Percentiles rank a stretch among this genome's conserved stretches.
These are phyloP conservation scores for Ferdinandea cuprea DNA, from an alignment of 2,888 invertebrate species.

Conservation along the genomic window DNA sequence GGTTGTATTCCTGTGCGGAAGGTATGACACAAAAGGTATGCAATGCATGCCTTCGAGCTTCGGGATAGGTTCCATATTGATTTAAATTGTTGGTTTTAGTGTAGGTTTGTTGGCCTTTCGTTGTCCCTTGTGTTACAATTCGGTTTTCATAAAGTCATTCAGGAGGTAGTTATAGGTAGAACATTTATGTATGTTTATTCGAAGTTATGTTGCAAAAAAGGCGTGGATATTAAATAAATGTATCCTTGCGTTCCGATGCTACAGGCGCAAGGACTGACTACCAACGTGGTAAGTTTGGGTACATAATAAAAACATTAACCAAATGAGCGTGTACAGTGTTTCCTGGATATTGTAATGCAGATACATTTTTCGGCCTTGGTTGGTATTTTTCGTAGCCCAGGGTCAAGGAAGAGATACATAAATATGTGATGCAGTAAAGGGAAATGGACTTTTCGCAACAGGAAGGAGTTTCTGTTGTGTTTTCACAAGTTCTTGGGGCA, in stretches of 20 bases:
- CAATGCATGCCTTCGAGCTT: constrained; percentile 23
- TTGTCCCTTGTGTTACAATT: neutral
- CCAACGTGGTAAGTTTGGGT: too few relatives aligned
- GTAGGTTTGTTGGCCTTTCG: neutral
- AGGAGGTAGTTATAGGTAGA: neutral
- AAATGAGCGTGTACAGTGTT: neutral
- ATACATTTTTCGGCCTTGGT: too few relatives aligned
- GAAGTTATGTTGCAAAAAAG: neutral
- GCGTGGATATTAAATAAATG: too few relatives aligned
- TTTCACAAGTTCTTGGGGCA: too few relatives aligned
- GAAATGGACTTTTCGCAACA: too few relatives aligned
- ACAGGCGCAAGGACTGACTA: too few relatives aligned
- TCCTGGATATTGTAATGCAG: neutral
- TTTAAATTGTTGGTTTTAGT: constrained; percentile 6
- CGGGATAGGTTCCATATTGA: constrained; percentile 27
- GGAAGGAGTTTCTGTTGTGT: too few relatives aligned
- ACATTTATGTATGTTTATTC: too few relatives aligned
- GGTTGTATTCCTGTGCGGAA: neutral
- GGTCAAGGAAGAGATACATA: too few relatives aligned
- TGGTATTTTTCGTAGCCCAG: too few relatives aligned
- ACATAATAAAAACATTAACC: constrained; percentile 2
- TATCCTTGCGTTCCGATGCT: too few relatives aligned
- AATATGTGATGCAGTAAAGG: too few relatives aligned
- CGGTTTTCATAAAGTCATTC: constrained; percentile 33
- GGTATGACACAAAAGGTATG: constrained; percentile 34